Evolutionary conservation across 2,888 invertebrate species (phyloP).

Genomic region (Falcaria lacertinaria): DNA sequence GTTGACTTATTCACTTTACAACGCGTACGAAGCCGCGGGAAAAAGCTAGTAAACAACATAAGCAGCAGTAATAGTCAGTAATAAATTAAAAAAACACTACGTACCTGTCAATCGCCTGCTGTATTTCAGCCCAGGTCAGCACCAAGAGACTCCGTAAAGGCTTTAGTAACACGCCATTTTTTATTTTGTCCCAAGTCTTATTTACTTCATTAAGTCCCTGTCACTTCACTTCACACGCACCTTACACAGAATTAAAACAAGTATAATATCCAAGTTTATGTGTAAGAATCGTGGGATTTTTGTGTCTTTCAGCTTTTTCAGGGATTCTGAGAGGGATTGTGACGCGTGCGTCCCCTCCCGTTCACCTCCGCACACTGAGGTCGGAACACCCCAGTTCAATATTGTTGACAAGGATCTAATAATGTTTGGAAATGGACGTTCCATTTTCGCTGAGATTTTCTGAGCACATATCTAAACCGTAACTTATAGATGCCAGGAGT

Average conservation of each 20-base stretch:
- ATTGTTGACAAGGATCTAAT: neutral
- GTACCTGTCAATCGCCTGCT: neutral
- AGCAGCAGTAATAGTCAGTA: neutral
- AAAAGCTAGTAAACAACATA: no score
- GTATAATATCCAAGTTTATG: neutral
- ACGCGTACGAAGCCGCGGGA: no score
- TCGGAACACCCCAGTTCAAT: neutral
- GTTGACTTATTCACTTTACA: no score
- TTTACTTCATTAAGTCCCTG: no score
- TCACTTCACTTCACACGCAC: neutral
- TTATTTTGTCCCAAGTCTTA: no score
- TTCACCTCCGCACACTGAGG: neutral
- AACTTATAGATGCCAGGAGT: no score
- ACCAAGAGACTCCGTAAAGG: neutral
- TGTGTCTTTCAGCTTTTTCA: neutral
- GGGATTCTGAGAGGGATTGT: neutral
- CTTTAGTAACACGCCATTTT: conserved; percentile 4
- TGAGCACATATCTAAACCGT: no score
- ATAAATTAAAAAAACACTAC: neutral
- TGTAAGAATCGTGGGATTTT: neutral
- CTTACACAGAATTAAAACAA: neutral
- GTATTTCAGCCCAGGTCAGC: conserved; percentile 1
- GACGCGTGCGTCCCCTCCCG: neutral
- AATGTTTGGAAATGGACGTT: neutral
- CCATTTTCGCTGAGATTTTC: no score